These are phyloP conservation scores for Trichogramma evanescens DNA, from an alignment of 2,888 invertebrate genomes.

Conservation along the genomic window DNA sequence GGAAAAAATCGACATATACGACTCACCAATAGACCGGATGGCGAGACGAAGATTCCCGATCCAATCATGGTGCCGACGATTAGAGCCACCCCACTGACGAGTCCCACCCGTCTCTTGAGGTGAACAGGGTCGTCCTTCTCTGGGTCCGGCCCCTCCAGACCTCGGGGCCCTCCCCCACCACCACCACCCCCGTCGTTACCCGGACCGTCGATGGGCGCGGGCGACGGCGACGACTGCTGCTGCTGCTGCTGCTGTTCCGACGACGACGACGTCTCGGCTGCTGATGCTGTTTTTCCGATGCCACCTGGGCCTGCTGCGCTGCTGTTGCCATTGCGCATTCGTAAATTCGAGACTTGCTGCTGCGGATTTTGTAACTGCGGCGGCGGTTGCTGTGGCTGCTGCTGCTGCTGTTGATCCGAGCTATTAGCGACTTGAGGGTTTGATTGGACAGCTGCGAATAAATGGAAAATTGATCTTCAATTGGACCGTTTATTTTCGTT, in stretches of 20 bases:
- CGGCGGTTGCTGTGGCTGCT: no score
- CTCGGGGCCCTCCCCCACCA: slow-evolving; percentile 50
- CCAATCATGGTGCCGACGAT: slow-evolving; percentile 98
- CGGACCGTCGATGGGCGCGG: slow-evolving; percentile 31
- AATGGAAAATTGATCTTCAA: no score
- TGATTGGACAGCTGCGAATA: no score
- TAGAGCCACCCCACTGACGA: slow-evolving; percentile 98
- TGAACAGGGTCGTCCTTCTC: slow-evolving; percentile 94
- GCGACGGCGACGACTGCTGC: slow-evolving; percentile 26
- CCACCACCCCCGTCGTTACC: slow-evolving; percentile 41
- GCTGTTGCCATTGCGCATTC: slow-evolving; percentile 21
- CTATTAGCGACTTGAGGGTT: no score
- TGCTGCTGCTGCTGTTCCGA: slow-evolving; percentile 21
- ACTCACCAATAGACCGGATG: slow-evolving; percentile 84
- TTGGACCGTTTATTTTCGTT: no score
- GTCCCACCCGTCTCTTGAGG: slow-evolving; percentile 99
- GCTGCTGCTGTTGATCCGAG: no score
- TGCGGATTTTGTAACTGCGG: no score
- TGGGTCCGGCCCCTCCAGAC: slow-evolving; percentile 87
- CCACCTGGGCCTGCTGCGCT: slow-evolving; percentile 21
- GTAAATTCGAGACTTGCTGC: no score
- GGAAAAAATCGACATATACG: no score
- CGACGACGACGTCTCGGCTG: not conserved
- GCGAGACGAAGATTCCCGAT: slow-evolving; percentile 97
- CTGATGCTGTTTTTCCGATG: slow-evolving; percentile 15